phyloP scores from a whole-genome alignment of 2,113 vertebrate genomes.

The Mobula birostris region DNA sequence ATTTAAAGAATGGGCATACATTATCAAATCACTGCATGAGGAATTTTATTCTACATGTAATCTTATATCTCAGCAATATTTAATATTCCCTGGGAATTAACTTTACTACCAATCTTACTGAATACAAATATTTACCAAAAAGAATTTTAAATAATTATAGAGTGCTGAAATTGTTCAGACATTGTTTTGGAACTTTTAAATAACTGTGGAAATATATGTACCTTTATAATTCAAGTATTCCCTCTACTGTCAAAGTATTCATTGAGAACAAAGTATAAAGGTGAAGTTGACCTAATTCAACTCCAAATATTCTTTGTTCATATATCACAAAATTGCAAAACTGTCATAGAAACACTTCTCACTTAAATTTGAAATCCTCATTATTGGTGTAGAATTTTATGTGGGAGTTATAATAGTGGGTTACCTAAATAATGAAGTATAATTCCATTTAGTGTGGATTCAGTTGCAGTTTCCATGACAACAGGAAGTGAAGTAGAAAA shows the following conservation, averaged over 20 bases:
- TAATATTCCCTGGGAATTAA: neutral
- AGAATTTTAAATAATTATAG: neutral
- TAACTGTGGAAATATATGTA: neutral
- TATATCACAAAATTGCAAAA: neutral
- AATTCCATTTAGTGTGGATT: neutral
- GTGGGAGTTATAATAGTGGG: neutral
- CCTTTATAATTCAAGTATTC: neutral
- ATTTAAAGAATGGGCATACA: neutral
- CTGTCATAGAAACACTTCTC: neutral
- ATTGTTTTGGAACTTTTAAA: neutral
- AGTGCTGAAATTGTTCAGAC: neutral
- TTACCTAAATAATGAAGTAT: conserved; percentile 9
- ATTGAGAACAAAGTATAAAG: neutral
- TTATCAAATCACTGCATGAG: neutral
- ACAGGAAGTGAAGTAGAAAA: conserved; percentile 1
- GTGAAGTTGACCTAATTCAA: neutral
- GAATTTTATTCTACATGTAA: neutral
- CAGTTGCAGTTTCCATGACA: conserved; percentile 20
- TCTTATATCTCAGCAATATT: neutral
- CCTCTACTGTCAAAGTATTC: neutral
- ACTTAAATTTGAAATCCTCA: conserved; percentile 11
- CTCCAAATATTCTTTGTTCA: neutral
- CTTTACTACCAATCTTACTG: neutral
- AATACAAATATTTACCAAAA: neutral
- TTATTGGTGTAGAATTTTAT: neutral